Conservation (phyloP, 2,888 invertebrate genomes). For the Volucella inflata region DNA sequence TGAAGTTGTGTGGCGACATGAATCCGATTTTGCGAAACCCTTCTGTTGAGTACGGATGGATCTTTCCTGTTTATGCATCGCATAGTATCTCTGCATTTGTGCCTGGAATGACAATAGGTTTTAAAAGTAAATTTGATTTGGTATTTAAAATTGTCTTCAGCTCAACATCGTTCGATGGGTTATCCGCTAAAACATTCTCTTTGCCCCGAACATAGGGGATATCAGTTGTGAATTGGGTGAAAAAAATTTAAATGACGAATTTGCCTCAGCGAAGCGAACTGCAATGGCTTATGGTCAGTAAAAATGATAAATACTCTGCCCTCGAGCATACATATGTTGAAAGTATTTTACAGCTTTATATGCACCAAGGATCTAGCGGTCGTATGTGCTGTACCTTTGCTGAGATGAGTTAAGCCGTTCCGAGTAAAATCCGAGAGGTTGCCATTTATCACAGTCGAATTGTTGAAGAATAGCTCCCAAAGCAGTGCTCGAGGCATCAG, state of each 20-base stretch:
- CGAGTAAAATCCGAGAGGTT: constrained; percentile 29
- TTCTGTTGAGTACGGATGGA: no score
- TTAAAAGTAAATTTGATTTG: no score
- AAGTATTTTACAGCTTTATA: constrained; percentile 30
- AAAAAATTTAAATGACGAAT: constrained; percentile 15
- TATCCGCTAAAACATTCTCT: constrained; percentile 26
- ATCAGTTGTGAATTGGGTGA: constrained; percentile 25
- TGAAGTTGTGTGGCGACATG: no score
- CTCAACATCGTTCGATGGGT: constrained; percentile 13
- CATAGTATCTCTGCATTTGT: no score
- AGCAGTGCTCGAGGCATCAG: constrained; percentile 19
- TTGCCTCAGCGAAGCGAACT: constrained; percentile 28
- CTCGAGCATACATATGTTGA: constrained; percentile 31
- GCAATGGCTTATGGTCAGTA: constrained; percentile 47
- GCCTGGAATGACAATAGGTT: no score
- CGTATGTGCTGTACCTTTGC: constrained; percentile 34
- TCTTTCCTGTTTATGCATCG: no score
- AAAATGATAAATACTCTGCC: constrained; percentile 24
- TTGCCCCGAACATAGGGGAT: constrained; percentile 24
- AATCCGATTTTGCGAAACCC: no score
- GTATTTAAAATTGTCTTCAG: no score
- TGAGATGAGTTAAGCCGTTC: neutral
- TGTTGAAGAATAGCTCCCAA: constrained; percentile 40
- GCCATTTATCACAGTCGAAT: neutral
- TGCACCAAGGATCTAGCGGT: constrained; percentile 27